A percentile compares a stretch with the other conserved stretches of the same genome.
Evolutionary conservation across 2,888 invertebrate species (phyloP).

Genomic region (Pseudeuparius sepicola): DNA sequence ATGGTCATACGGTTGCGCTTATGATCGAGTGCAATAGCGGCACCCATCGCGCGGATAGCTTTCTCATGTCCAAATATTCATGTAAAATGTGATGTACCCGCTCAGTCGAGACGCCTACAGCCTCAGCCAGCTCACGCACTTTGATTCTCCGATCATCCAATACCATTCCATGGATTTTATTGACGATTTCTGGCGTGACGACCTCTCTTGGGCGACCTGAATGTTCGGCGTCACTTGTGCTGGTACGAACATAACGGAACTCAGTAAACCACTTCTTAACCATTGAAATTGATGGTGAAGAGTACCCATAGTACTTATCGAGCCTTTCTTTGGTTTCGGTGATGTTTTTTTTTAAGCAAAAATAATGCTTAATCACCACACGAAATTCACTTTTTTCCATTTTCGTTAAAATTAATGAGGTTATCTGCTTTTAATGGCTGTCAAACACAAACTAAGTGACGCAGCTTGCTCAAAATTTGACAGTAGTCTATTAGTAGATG

Average conservation of each 20-base stretch:
- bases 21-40: too few species aligned
- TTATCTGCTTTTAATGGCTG: slow-evolving; percentile 9
- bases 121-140: slow-evolving; percentile 18
- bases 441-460: slow-evolving; percentile 14
- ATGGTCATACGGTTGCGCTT: too few species aligned
- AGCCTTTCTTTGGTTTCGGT: neutral
- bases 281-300: too few species aligned
- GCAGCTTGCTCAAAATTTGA: slow-evolving; percentile 12
- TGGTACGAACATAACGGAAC: too few species aligned
- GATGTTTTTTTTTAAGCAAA: slow-evolving; percentile 8
- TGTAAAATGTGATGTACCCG: slow-evolving; percentile 5
- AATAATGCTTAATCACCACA: slow-evolving; percentile 4
- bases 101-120: slow-evolving; percentile 9
- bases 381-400: slow-evolving; percentile 6
- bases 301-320: neutral
- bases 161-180: slow-evolving; percentile 3
- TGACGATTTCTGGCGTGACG: slow-evolving; percentile 1
- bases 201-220: slow-evolving; percentile 2
- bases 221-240: slow-evolving; percentile 1
- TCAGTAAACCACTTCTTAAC: too few species aligned
- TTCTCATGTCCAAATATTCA: too few species aligned
- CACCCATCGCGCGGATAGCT: too few species aligned
- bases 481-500: slow-evolving; percentile 5
- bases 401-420: neutral
- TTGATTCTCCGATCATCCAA: slow-evolving; percentile 18